Evolutionary conservation across 53 echinoderm and acorn worm species (phyloP), one percentile per base, ranked within the genome.

Genomic region (Luidia sarsii): DNA sequence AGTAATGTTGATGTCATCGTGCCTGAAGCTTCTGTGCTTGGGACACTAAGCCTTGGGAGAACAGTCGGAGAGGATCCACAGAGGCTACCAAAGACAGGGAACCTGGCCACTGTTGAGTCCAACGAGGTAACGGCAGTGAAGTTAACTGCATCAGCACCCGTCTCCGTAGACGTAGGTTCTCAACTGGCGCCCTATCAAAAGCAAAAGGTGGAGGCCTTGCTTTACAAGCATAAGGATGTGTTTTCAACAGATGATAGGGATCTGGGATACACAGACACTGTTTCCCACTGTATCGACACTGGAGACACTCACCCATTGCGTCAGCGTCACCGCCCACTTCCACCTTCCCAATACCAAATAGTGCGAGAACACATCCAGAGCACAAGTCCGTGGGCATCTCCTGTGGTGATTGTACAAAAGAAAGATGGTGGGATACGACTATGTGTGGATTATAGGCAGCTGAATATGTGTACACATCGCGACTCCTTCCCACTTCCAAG

Each of bases 341-440:
- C 75, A 29, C 75, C 85, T 1, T 64, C 60, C 14, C 46, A 43
- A 63, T 66, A 34, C 28, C 75, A 62, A 48, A 35, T 56, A 34
- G 64, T 74, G 13, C 70, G 62, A 8, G 23, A 52, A 28, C 80
- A 85, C 62, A 69, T 89, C n/a, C 14, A 55, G 30, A 39, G 79
- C 0, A 39, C 65, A 20, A 24, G 1, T 1, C 87, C 90, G 1
- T 93, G 80, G 24, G 80, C 89, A 2, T 82, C 89, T 2, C 92
- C 92, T 0, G 65, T 86, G 7, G 92, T 92, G 2, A 7, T 89
- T 3, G 86, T 86, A 0, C 66, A 60, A 16, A 92, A 92, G 29
- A 30, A 37, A 30, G 92, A 92, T 38, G 75, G 86, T 13, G 56
- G 71, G 13, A 87, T 84, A 35, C 51, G 91, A 56, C 71, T 91